phyloP scores from a whole-genome alignment of 2,113 vertebrate genomes.

The Sterna hirundo region DNA sequence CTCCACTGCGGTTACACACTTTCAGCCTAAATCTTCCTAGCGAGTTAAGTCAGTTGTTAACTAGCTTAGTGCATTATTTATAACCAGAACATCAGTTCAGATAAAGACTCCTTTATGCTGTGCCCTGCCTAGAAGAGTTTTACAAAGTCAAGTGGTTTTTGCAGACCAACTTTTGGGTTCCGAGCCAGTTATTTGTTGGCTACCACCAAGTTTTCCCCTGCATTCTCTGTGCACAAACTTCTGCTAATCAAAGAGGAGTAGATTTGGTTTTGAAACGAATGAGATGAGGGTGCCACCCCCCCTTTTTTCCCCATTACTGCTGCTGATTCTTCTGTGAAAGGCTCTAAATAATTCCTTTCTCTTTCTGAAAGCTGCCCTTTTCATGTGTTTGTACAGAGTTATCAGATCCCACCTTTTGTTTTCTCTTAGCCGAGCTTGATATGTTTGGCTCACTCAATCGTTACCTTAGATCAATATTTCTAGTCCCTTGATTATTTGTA shows the following conservation, averaged over 20 bases:
- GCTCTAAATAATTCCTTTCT: neutral
- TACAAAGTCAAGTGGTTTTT: neutral
- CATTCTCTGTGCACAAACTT: neutral
- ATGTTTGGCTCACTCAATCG: neutral
- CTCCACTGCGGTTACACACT: neutral
- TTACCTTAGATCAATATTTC: slow-evolving; percentile 11
- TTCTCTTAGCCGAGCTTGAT: neutral
- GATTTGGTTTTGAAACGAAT: neutral
- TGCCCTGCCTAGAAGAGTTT: neutral
- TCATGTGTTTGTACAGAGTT: neutral
- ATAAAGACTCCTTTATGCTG: neutral
- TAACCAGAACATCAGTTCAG: neutral
- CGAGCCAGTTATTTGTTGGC: neutral
- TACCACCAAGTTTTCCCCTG: neutral
- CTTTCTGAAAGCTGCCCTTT: neutral
- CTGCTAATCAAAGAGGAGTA: neutral
- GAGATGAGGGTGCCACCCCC: neutral
- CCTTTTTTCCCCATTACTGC: neutral
- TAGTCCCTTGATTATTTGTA: neutral
- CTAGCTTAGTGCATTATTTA: slow-evolving; percentile 27
- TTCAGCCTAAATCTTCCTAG: neutral
- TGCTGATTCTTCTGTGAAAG: neutral
- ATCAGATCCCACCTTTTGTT: neutral
- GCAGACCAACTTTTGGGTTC: neutral
- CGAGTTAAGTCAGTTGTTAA: neutral